Evolutionary conservation across 2,888 invertebrate species (phyloP), one percentile per base, ranked within the genome.

Genomic region (Dendrolimus houi): DNA sequence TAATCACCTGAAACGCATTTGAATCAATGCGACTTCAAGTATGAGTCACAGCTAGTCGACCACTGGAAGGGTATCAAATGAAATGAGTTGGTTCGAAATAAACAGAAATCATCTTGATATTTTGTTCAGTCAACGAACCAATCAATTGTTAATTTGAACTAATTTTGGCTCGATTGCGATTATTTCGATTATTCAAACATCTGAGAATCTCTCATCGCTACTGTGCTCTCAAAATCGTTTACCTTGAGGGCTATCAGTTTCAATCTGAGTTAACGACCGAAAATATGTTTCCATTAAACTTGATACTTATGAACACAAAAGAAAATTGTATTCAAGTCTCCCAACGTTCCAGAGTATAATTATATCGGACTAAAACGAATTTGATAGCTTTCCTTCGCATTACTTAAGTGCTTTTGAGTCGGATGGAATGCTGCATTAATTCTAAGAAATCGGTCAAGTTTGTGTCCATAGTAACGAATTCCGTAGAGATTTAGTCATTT

Each of bases 401-500:
- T 47, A 29, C 29, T 29, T 29, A 12, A 47, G 47, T 47, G 47
- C 47, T 47, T 47, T 47, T 12, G 12, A 8, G 12, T 47, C 47
- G 47, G 9, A 10, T 12, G 47, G 47, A 47, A 47, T 47, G 47
- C 47, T 47, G 47, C 47, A 47, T 47, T 47, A 47, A 47, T 12
- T 47, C 47, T 47, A 9, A 47, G 29, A 29, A 29, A 29, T 6
- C 29, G 29, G 29, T 6, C 29, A 29, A 29, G 29, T 29, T 29
- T 29, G 29, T 29, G 29, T 29, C 29, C 29, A 29, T 6, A 29
- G 6, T 29, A 6, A 29, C 60, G 67, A 68, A 70, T 69, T 73
- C 70, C 71, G 29, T 29, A 69, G 68, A 75, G 66, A 81, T 29
- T 29, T 29, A 29, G 29, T 29, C 1, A 29, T 6, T 29, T 29